These are phyloP conservation scores for Melanogrammus aeglefinus DNA, from an alignment of 2,797 vertebrate genomes.

Conservation along the genomic window DNA sequence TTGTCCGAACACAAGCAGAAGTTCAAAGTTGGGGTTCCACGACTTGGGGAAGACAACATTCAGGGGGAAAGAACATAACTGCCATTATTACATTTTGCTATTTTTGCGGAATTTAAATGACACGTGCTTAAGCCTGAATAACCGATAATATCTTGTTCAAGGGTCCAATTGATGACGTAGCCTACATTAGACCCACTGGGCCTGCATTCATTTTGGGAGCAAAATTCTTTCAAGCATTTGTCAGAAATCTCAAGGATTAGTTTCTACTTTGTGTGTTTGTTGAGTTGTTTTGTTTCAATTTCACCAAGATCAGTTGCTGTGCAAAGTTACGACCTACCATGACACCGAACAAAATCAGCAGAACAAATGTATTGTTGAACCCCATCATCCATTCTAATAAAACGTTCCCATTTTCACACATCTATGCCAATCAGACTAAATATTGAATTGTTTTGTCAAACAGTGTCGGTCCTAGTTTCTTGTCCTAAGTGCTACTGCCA, in stretches of 20 bases:
- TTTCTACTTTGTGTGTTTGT: constrained; percentile 25
- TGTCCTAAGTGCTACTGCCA: constrained; percentile 34
- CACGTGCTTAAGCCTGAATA: constrained; percentile 35
- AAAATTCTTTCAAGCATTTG: constrained; percentile 26
- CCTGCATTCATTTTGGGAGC: constrained; percentile 26
- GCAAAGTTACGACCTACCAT: constrained; percentile 20
- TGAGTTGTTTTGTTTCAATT: constrained; percentile 34
- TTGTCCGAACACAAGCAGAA: neutral
- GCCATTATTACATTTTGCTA: constrained; percentile 51
- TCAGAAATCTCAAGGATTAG: constrained; percentile 23
- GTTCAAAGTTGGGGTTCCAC: constrained; percentile 37
- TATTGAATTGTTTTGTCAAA: constrained; percentile 22
- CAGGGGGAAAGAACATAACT: constrained; percentile 42
- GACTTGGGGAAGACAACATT: constrained; percentile 56
- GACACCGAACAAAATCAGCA: neutral
- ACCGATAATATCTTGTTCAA: constrained; percentile 40
- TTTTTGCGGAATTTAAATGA: constrained; percentile 41
- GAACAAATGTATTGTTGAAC: neutral
- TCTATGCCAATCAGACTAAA: constrained; percentile 8
- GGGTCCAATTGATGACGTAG: constrained; percentile 61
- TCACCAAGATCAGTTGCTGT: constrained; percentile 38
- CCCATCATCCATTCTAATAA: neutral
- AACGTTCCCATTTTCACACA: neutral
- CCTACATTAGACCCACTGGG: constrained; percentile 40
- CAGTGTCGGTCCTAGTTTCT: constrained; percentile 29